phyloP scores from a whole-genome alignment of 2,113 vertebrate genomes.

The Cairina moschata region DNA sequence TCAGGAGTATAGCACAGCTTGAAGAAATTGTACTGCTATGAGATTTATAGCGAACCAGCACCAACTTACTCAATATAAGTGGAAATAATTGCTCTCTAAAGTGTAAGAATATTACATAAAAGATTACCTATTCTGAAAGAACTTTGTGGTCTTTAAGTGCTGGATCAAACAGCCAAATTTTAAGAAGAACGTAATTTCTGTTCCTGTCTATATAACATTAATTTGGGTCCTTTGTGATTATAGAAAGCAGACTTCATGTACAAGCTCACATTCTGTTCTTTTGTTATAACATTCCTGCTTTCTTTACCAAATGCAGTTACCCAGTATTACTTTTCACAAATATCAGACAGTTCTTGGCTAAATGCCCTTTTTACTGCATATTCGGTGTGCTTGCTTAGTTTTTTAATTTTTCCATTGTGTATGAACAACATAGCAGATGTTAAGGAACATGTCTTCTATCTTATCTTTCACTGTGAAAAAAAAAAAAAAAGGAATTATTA shows the following conservation, averaged over 20 bases:
- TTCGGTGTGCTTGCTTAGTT: background rate
- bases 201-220: background rate
- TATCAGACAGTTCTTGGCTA: background rate
- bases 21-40: background rate
- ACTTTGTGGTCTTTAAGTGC: background rate
- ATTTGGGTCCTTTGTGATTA: background rate
- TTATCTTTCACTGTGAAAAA: background rate
- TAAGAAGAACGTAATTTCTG: background rate
- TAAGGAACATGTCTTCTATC: background rate
- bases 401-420: background rate
- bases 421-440: background rate
- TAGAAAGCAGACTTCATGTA: background rate
- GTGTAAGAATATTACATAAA: background rate
- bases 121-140: background rate
- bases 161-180: background rate
- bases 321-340: background rate
- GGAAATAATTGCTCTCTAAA: conserved; percentile 2
- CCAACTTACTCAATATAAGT: background rate
- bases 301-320: background rate
- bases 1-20: background rate
- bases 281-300: background rate
- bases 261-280: background rate
- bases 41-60: conserved; percentile 13
- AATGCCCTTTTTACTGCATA: background rate
- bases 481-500: background rate